These are phyloP conservation scores for Eupithecia abbreviata DNA, from an alignment of 2,888 invertebrate genomes.

Conservation along the genomic window DNA sequence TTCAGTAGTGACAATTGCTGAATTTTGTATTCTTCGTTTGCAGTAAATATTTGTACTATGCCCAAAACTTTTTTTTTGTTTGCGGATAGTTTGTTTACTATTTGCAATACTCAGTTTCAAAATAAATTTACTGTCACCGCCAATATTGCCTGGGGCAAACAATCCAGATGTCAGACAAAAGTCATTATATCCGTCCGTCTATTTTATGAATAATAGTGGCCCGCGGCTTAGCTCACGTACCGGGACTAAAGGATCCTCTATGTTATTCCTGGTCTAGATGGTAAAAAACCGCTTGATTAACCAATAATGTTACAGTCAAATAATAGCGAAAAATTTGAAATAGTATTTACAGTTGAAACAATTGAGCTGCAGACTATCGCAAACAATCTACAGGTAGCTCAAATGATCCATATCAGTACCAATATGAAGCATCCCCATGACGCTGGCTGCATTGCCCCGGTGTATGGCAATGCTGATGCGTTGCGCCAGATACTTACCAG, in stretches of 20 bases:
- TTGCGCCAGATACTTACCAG: too few species aligned
- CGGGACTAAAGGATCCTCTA: neutral
- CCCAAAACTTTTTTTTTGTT: neutral
- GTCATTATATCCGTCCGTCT: conserved; percentile 7
- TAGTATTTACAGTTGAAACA: too few species aligned
- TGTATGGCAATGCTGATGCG: too few species aligned
- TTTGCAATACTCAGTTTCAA: neutral
- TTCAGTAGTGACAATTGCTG: neutral
- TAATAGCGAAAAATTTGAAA: too few species aligned
- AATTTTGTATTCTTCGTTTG: neutral
- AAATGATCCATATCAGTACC: too few species aligned
- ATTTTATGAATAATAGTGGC: neutral
- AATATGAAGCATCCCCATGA: too few species aligned
- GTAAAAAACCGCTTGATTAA: too few species aligned
- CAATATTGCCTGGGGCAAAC: conserved; percentile 21
- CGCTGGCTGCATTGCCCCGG: too few species aligned
- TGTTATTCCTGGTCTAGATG: too few species aligned
- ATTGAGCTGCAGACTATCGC: too few species aligned
- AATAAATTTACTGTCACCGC: conserved; percentile 15
- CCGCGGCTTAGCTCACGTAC: neutral
- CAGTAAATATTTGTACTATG: neutral
- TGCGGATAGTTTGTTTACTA: conserved; percentile 1
- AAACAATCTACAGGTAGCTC: too few species aligned
- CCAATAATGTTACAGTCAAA: too few species aligned
- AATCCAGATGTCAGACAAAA: conserved; percentile 14